Conservation (phyloP, 2,797 vertebrate genomes). For the Choloepus didactylus region DNA sequence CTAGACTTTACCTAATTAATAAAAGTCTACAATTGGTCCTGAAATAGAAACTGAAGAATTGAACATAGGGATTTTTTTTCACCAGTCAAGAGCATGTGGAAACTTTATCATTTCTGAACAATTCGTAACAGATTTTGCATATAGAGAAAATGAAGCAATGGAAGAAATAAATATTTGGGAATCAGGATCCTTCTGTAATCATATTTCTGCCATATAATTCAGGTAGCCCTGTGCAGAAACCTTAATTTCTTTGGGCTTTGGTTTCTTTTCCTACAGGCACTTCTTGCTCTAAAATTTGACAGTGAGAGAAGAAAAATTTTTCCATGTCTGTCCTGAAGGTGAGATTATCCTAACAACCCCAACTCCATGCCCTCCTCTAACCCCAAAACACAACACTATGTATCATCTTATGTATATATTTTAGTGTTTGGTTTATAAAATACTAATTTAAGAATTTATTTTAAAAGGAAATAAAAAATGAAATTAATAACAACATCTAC, state of each 20-base stretch:
- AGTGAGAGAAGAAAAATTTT: background rate
- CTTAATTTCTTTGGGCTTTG: conserved; percentile 53
- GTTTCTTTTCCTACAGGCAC: background rate
- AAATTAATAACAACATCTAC: conserved; percentile 23
- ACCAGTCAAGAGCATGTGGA: background rate
- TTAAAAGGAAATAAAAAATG: conserved; percentile 59
- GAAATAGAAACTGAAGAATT: conserved; percentile 39
- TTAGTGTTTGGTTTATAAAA: conserved; percentile 57
- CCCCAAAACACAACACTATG: background rate
- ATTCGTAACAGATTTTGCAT: conserved; percentile 26
- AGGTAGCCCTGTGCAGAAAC: background rate
- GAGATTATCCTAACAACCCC: background rate
- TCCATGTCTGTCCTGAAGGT: background rate
- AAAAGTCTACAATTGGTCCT: background rate
- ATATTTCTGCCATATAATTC: conserved; percentile 18
- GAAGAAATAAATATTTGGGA: background rate
- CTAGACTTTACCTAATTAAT: conserved; percentile 21
- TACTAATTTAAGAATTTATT: conserved; percentile 70
- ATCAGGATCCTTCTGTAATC: conserved; percentile 10
- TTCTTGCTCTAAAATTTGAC: background rate
- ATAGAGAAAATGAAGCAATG: background rate
- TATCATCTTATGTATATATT: background rate
- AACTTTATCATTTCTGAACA: background rate
- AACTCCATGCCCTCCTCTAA: background rate
- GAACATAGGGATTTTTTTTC: conserved; percentile 34